These are phyloP conservation scores for Tragopan temminckii DNA, from an alignment of 2,797 vertebrate species.

Conservation along the genomic window DNA sequence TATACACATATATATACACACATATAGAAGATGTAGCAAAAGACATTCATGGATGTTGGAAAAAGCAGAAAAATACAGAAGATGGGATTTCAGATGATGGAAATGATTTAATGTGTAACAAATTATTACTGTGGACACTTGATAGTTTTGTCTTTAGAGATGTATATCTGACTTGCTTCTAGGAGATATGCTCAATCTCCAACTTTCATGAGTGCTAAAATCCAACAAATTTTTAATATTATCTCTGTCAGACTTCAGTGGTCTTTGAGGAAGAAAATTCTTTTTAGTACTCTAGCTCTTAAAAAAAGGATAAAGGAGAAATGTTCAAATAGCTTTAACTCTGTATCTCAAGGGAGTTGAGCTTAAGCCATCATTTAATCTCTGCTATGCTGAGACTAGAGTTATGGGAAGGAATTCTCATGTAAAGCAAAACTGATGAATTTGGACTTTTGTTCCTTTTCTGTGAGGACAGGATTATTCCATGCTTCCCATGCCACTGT, in stretches of 20 bases:
- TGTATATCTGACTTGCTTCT: neutral
- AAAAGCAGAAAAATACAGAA: neutral
- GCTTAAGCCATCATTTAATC: constrained; percentile 62
- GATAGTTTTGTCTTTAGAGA: constrained; percentile 1
- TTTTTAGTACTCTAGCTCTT: constrained; percentile 37
- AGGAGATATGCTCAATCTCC: neutral
- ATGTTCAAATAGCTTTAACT: constrained; percentile 57
- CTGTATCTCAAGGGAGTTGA: constrained; percentile 6
- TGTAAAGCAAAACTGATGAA: constrained; percentile 30
- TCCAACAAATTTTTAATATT: constrained; percentile 31
- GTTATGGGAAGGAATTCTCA: constrained; percentile 18
- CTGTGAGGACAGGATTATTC: neutral
- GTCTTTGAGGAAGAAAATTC: constrained; percentile 43
- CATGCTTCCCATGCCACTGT: neutral
- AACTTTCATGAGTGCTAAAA: constrained; percentile 17
- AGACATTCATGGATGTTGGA: neutral
- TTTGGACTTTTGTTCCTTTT: constrained; percentile 1
- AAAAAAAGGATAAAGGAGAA: constrained; percentile 55
- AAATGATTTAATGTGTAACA: neutral
- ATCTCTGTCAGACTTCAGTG: neutral
- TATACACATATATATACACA: neutral
- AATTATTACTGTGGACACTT: neutral
- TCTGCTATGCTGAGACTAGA: constrained; percentile 33
- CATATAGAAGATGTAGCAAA: neutral
- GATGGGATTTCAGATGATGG: neutral